These are phyloP conservation scores for Cygnus olor DNA, from an alignment of 2,797 vertebrate genomes.

Conservation along the genomic window DNA sequence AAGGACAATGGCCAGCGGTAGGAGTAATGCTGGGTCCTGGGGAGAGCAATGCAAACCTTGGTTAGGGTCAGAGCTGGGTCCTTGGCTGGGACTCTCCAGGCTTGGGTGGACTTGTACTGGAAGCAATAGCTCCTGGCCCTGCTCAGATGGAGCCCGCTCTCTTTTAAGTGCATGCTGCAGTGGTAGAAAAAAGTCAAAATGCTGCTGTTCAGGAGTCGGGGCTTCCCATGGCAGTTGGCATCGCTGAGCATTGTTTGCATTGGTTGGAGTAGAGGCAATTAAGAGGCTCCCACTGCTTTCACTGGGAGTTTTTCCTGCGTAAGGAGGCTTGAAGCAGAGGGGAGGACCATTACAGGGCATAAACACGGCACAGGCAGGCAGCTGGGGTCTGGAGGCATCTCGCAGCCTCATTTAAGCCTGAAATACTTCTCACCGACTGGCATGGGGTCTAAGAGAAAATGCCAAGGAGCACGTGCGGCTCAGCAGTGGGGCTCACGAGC, in stretches of 20 bases:
- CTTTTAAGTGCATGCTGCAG: neutral
- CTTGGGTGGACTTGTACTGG: neutral
- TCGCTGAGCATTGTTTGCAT: slow-evolving; percentile 13
- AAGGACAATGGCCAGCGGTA: neutral
- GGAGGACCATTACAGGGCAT: neutral
- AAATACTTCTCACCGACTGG: neutral
- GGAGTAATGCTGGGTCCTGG: neutral
- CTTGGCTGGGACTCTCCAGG: neutral
- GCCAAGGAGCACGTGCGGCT: accelerated
- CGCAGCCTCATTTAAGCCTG: neutral
- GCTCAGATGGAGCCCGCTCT: accelerated
- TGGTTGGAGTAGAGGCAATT: slow-evolving; percentile 53
- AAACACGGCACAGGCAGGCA: neutral
- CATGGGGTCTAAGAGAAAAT: neutral
- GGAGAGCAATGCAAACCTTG: neutral
- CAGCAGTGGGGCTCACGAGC: accelerated
- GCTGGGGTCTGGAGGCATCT: neutral
- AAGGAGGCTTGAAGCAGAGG: slow-evolving; percentile 58
- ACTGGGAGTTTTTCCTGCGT: neutral
- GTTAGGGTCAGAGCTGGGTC: accelerated
- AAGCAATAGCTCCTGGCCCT: neutral
- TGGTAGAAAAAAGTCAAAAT: neutral
- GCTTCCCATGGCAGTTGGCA: neutral
- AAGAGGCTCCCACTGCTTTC: slow-evolving; percentile 50
- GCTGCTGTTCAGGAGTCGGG: neutral